phyloP scores from a whole-genome alignment of 2,113 vertebrate genomes.

The Hippoglossus stenolepis region DNA sequence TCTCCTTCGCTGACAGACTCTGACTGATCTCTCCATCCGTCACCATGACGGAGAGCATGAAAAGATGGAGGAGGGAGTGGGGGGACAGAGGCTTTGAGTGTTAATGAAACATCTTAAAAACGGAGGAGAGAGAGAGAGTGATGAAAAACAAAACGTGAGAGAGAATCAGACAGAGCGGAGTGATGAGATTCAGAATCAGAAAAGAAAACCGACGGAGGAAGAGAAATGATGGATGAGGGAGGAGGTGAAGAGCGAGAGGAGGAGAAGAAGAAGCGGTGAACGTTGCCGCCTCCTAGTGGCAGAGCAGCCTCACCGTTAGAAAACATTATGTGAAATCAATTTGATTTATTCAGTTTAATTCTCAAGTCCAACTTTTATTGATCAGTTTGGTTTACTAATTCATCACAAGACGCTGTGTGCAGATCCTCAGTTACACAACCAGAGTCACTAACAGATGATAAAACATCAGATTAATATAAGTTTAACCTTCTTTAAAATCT shows the following conservation, averaged over 20 bases:
- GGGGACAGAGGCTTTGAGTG: not conserved
- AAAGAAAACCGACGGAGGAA: not conserved
- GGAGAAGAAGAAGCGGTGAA: conserved; percentile 14
- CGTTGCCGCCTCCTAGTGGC: conserved; percentile 66
- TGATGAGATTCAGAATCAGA: not conserved
- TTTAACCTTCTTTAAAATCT: too few relatives aligned
- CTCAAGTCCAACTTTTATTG: too few relatives aligned
- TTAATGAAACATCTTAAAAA: not conserved
- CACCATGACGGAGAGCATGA: conserved; percentile 14
- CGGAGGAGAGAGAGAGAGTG: too few relatives aligned
- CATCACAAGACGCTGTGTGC: too few relatives aligned
- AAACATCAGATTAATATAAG: too few relatives aligned
- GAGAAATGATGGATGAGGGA: conserved; percentile 9
- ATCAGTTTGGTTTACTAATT: too few relatives aligned
- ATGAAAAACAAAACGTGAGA: not conserved
- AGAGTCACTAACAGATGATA: too few relatives aligned
- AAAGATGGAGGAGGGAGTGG: not conserved
- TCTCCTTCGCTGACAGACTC: conserved; percentile 41
- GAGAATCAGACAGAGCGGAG: not conserved
- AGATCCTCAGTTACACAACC: too few relatives aligned
- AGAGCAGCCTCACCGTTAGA: not conserved
- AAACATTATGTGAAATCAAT: too few relatives aligned
- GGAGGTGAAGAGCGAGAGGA: not conserved
- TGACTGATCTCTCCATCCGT: conserved; percentile 45
- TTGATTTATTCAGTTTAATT: too few relatives aligned